These are phyloP conservation scores for Argyresthia goedartella DNA, from an alignment of 2,888 invertebrate species.

Conservation along the genomic window DNA sequence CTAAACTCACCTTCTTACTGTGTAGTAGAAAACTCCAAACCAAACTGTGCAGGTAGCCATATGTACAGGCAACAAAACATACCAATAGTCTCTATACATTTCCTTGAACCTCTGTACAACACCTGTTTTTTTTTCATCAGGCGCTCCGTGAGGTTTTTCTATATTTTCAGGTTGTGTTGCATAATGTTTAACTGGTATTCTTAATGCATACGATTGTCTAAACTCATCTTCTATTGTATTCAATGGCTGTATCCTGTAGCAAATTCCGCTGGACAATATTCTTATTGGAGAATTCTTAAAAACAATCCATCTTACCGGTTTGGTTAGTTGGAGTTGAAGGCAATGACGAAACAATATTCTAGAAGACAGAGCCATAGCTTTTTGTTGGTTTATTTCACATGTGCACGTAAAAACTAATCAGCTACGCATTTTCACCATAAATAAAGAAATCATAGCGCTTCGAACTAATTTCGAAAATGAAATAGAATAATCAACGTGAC, in stretches of 20 bases:
- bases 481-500: too few relatives aligned
- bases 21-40: constrained; percentile 90
- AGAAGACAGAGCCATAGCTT: constrained; percentile 41
- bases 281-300: constrained; percentile 28
- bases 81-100: constrained; percentile 97
- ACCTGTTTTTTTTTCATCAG: constrained; percentile 59
- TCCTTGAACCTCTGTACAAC: constrained; percentile 87
- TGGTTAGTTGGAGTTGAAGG: constrained; percentile 33
- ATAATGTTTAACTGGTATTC: constrained; percentile 14
- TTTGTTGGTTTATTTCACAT: constrained; percentile 3
- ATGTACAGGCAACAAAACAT: constrained; percentile 95
- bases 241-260: constrained; percentile 24
- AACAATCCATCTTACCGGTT: constrained; percentile 42
- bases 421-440: neutral
- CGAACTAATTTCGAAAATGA: too few relatives aligned
- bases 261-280: constrained; percentile 33
- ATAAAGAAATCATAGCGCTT: neutral
- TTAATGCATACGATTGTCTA: constrained; percentile 16
- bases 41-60: constrained; percentile 88
- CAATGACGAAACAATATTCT: constrained; percentile 38
- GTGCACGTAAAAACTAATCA: neutral
- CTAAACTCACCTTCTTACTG: constrained; percentile 83
- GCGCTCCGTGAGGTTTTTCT: constrained; percentile 13
- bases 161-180: constrained; percentile 20
- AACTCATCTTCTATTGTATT: constrained; percentile 15